A percentile compares a stretch with the other conserved stretches of the same genome.
Evolutionary conservation across 2,797 vertebrate species (phyloP).

Genomic region (Phoeniculus purpureus): DNA sequence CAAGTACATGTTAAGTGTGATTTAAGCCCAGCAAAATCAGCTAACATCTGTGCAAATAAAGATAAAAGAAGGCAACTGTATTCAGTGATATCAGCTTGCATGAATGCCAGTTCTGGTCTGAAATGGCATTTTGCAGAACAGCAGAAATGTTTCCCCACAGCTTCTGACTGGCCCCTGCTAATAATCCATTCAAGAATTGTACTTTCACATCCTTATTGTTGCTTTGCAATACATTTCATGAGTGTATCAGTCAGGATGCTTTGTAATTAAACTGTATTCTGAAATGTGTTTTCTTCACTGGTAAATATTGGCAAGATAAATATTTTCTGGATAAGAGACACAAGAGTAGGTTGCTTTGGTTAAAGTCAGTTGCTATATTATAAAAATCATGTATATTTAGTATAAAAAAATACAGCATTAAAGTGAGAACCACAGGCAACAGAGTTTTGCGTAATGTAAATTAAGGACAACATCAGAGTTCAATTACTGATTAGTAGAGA

Average conservation of each 20-base stretch:
- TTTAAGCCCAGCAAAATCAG: neutral
- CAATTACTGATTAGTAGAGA: neutral
- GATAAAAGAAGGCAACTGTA: neutral
- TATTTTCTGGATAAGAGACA: conserved; percentile 1
- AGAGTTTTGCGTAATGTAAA: neutral
- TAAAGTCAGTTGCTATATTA: conserved; percentile 23
- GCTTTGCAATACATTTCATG: neutral
- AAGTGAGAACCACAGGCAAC: neutral
- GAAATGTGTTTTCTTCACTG: neutral
- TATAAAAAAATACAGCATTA: conserved; percentile 36
- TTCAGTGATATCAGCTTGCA: neutral
- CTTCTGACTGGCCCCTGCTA: neutral
- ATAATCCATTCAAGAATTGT: neutral
- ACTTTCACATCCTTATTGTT: neutral
- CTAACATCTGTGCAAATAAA: neutral
- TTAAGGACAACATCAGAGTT: neutral
- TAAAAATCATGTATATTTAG: neutral
- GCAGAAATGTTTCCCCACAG: neutral
- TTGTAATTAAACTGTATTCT: neutral
- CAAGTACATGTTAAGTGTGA: neutral
- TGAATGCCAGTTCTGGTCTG: neutral
- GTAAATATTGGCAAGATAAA: neutral
- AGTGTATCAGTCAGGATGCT: neutral
- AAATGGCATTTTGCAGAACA: neutral
- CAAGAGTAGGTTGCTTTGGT: neutral